phyloP scores from a whole-genome alignment of 2,113 vertebrate genomes.

The Malurus melanocephalus region DNA sequence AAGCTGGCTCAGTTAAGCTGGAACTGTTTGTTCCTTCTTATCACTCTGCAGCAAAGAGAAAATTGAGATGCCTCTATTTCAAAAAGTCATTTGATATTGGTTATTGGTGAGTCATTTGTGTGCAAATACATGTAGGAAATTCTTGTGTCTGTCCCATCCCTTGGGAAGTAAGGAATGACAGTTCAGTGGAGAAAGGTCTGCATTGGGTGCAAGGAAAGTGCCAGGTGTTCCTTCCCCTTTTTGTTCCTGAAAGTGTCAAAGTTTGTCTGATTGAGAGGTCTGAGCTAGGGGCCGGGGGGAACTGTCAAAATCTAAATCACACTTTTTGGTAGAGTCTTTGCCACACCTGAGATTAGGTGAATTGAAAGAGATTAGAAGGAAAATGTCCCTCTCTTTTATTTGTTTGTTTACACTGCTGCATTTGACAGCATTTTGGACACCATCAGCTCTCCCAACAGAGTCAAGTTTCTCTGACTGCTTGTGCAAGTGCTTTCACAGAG shows the following conservation, averaged over 20 bases:
- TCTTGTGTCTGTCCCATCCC: not conserved
- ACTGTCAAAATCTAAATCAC: not conserved
- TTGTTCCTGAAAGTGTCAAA: not conserved
- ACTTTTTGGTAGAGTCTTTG: not conserved
- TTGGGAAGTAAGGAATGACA: not conserved
- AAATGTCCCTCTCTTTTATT: not conserved
- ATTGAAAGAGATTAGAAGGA: not conserved
- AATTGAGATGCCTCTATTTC: not conserved
- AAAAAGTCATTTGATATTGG: not conserved
- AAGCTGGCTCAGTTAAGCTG: not conserved
- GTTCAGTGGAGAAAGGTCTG: not conserved
- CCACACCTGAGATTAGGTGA: not conserved
- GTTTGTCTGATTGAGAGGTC: not conserved
- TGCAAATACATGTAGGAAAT: not conserved
- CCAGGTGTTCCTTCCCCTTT: not conserved
- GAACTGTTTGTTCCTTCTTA: not conserved
- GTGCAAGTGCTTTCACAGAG: not conserved
- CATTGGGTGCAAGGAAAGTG: not conserved
- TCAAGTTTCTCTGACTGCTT: conserved; percentile 1
- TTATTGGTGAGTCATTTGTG: not conserved
- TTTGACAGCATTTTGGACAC: not conserved
- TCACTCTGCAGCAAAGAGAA: not conserved
- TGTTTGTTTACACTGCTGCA: conserved; percentile 22
- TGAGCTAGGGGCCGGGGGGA: not conserved
- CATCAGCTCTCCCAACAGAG: not conserved